Evolutionary conservation across 2,113 vertebrate genomes (phyloP).

Genomic region (Turdus rufiventris): DNA sequence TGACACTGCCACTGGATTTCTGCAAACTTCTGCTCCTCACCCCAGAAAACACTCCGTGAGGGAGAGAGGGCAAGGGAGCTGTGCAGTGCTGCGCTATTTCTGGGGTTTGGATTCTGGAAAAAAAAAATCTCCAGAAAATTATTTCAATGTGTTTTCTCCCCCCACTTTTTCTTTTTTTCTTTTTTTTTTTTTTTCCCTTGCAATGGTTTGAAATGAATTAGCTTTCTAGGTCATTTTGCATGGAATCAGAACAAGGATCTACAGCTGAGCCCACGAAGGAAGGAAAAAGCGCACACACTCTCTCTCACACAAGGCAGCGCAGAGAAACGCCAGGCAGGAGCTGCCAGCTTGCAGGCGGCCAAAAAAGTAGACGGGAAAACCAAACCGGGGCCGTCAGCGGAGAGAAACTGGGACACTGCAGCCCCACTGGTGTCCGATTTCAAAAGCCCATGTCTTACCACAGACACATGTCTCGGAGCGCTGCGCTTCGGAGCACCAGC

Average conservation of each 20-base stretch:
- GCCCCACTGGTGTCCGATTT: conserved; percentile 32
- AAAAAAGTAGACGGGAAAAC: conserved; percentile 62
- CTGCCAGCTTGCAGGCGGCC: conserved; percentile 54
- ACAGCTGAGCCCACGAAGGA: conserved; percentile 31
- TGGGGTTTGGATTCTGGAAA: conserved; percentile 1
- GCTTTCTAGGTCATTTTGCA: conserved; percentile 64
- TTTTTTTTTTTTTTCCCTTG: background rate
- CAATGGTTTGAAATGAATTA: conserved; percentile 26
- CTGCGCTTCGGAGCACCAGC: conserved; percentile 1
- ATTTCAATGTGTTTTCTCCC: conserved; percentile 45
- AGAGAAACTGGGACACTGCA: conserved; percentile 34
- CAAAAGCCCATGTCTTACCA: conserved; percentile 45
- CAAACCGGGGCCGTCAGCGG: conserved; percentile 41
- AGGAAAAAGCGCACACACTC: background rate
- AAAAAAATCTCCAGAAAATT: background rate
- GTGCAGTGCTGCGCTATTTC: background rate
- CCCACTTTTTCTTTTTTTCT: background rate
- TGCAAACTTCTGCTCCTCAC: background rate
- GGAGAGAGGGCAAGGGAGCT: background rate
- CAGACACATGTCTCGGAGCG: conserved; percentile 46
- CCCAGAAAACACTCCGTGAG: background rate
- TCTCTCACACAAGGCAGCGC: conserved; percentile 9
- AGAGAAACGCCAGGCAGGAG: conserved; percentile 2
- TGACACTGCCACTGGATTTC: conserved; percentile 4
- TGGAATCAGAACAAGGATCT: conserved; percentile 53